Percentiles rank a stretch among this genome's conserved stretches.
Evolutionary conservation across 2,797 vertebrate genomes (phyloP).

Genomic region (Buceros bicornis): DNA sequence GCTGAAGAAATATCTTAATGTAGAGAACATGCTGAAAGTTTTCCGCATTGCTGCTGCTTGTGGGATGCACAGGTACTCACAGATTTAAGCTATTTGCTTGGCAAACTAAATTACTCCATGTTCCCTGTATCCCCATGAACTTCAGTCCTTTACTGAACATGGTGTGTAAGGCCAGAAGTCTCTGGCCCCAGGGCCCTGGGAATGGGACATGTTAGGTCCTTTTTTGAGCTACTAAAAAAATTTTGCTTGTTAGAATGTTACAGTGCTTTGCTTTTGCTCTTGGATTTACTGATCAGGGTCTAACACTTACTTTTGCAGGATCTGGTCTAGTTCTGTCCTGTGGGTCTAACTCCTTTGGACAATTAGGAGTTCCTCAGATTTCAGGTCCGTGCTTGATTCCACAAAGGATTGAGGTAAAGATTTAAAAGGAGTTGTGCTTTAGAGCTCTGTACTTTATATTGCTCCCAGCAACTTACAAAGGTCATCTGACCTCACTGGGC

Average conservation of each 20-base stretch:
- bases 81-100: neutral
- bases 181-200: neutral
- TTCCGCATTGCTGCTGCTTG: neutral
- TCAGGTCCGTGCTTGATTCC: constrained; percentile 78
- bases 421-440: neutral
- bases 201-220: neutral
- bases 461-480: neutral
- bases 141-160: neutral
- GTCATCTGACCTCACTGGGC: neutral
- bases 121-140: neutral
- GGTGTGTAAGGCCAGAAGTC: neutral
- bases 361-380: constrained; percentile 85
- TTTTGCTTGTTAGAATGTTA: neutral
- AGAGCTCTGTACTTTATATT: neutral
- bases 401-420: constrained; percentile 84
- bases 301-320: constrained; percentile 77
- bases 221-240: neutral
- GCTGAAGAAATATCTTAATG: neutral
- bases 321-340: constrained; percentile 86
- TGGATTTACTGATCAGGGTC: fast-evolving
- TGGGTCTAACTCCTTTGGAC: constrained; percentile 93
- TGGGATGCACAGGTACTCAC: neutral
- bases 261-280: neutral
- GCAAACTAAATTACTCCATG: neutral
- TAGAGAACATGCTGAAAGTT: neutral